Evolutionary conservation across 37 sponge, comb jelly and placozoan species (phyloP).

Genomic region (Diacarnus erythraeanus): DNA sequence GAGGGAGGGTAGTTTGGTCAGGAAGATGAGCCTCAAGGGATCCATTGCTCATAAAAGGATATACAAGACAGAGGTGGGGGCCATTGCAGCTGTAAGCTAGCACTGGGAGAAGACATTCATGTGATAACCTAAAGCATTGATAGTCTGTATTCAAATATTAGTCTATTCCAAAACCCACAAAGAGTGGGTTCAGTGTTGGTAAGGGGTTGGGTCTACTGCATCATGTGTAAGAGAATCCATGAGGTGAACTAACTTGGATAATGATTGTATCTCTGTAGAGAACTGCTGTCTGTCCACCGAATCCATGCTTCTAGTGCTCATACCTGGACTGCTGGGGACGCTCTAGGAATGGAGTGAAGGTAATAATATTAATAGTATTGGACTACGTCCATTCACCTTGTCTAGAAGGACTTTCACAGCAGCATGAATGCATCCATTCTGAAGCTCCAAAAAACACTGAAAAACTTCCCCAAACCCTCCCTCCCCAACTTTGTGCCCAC

Average conservation of each 20-base stretch:
- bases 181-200: neutral
- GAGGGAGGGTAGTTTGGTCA: neutral
- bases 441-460: conserved; percentile 30
- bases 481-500: conserved; percentile 83
- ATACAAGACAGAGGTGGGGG: conserved; percentile 44
- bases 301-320: conserved; percentile 1
- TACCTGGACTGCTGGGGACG: neutral
- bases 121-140: conserved; percentile 37
- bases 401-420: conserved; percentile 82
- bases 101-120: conserved; percentile 40
- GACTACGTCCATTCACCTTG: conserved; percentile 15
- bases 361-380: neutral
- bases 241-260: conserved; percentile 33
- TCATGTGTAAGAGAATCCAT: too few relatives aligned
- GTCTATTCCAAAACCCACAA: neutral
- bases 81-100: conserved; percentile 58
- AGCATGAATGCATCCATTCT: conserved; percentile 23
- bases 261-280: conserved; percentile 31
- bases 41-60: conserved; percentile 43
- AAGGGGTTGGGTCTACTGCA: too few relatives aligned
- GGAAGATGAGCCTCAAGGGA: conserved; percentile 40
- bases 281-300: conserved; percentile 23
- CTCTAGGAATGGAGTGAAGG: neutral
- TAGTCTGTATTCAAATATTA: neutral
- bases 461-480: conserved; percentile 94